Conservation (phyloP, 2,113 vertebrate species). For the Micronycteris hirsuta region DNA sequence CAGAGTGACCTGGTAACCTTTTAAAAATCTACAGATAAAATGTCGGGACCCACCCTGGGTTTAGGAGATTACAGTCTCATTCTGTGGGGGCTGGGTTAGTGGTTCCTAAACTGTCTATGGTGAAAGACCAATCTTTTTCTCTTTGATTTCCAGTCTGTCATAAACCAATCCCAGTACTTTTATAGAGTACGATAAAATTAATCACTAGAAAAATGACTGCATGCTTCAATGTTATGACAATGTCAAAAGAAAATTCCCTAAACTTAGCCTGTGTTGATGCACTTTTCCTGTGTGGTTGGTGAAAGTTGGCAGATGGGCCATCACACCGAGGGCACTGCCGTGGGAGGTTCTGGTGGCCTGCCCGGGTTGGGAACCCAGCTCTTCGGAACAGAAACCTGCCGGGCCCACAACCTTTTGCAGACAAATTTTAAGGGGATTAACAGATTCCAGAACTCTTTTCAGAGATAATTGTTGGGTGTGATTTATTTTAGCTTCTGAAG, state of each 20-base stretch:
- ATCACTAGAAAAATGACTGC: not conserved
- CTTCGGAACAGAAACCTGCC: not conserved
- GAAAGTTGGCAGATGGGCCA: not conserved
- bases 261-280: not conserved
- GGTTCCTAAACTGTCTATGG: not conserved
- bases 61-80: not conserved
- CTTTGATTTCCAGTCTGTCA: not conserved
- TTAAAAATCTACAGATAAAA: not conserved
- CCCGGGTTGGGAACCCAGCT: not conserved
- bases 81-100: not conserved
- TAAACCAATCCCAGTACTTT: not conserved
- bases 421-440: not conserved
- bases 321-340: not conserved
- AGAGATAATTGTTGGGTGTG: constrained; percentile 46
- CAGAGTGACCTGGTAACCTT: not conserved
- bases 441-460: not conserved
- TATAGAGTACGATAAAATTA: not conserved
- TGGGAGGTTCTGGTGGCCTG: not conserved
- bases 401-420: not conserved
- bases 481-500: constrained; percentile 84
- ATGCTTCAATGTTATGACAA: not conserved
- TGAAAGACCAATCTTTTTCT: not conserved
- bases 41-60: not conserved
- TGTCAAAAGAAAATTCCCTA: not conserved
- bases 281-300: not conserved